Percentiles rank a stretch among this genome's conserved stretches.
These are phyloP conservation scores for Helicolenus hilgendorfi DNA, from an alignment of 2,797 vertebrate genomes.

Conservation along the genomic window DNA sequence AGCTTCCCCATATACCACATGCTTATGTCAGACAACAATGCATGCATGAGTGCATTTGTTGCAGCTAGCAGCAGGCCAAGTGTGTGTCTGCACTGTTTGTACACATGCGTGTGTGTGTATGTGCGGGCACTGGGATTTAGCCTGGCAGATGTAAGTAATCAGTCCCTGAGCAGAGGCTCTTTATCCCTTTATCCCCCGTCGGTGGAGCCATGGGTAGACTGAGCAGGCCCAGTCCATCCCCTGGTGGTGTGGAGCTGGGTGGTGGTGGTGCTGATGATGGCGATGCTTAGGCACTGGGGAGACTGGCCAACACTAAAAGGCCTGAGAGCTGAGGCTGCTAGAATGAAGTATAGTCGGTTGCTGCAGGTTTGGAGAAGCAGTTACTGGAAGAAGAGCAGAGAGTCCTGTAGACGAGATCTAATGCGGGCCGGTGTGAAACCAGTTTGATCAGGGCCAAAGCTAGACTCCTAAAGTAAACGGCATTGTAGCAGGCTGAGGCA, in stretches of 20 bases:
- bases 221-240: slow-evolving; percentile 75
- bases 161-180: slow-evolving; percentile 92
- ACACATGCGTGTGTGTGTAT: slow-evolving; percentile 56
- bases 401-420: slow-evolving; percentile 16
- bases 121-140: slow-evolving; percentile 83
- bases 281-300: slow-evolving; percentile 22
- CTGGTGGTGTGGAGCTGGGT: slow-evolving; percentile 57
- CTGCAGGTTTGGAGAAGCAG: slow-evolving; percentile 16
- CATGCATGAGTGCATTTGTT: slow-evolving; percentile 76
- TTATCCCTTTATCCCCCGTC: slow-evolving; percentile 96
- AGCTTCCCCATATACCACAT: slow-evolving; percentile 58
- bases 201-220: slow-evolving; percentile 89
- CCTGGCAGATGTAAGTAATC: slow-evolving; percentile 95
- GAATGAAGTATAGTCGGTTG: not conserved
- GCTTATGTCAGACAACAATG: slow-evolving; percentile 78
- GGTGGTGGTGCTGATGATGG: slow-evolving; percentile 56
- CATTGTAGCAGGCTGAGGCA: not conserved
- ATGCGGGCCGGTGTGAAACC: not conserved
- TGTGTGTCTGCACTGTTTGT: slow-evolving; percentile 58
- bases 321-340: slow-evolving; percentile 8
- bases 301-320: slow-evolving; percentile 27
- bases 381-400: slow-evolving; percentile 32
- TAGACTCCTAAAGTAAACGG: slow-evolving; percentile 18
- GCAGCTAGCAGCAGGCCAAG: slow-evolving; percentile 69
- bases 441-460: slow-evolving; percentile 66